Conservation (phyloP, 2,888 invertebrate genomes). For the Coremacera marginata region DNA sequence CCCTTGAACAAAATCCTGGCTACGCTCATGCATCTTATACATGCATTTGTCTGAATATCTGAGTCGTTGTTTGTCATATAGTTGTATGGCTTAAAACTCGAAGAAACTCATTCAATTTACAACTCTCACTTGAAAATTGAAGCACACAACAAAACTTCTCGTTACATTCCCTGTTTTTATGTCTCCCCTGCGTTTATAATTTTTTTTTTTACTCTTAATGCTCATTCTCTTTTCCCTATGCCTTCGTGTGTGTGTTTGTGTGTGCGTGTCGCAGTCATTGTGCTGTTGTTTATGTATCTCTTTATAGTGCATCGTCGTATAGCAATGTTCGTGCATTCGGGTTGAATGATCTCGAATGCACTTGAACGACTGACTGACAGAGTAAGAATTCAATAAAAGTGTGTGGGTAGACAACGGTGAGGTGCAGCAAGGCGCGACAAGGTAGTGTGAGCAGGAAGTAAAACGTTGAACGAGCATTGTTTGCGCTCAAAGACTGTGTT, state of each 20-base stretch:
- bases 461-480: not conserved
- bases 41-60: too few species aligned
- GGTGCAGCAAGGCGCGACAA: slow-evolving; percentile 26
- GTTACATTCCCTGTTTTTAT: not conserved
- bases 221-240: not conserved
- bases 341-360: slow-evolving; percentile 55
- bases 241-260: not conserved
- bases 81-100: too few species aligned
- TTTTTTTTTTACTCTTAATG: not conserved
- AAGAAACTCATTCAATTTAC: too few species aligned
- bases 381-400: slow-evolving; percentile 34
- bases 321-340: slow-evolving; percentile 20
- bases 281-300: not conserved
- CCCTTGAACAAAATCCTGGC: too few species aligned
- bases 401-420: slow-evolving; percentile 10
- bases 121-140: not conserved
- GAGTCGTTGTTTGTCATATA: too few species aligned
- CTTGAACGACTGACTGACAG: slow-evolving; percentile 58
- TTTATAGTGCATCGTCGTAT: not conserved
- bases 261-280: not conserved
- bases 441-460: not conserved
- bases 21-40: too few species aligned
- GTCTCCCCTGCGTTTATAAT: not conserved
- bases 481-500: not conserved
- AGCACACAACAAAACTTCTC: not conserved